Evolutionary conservation across 2,888 invertebrate species (phyloP).

Genomic region (Cephus pygmeus): DNA sequence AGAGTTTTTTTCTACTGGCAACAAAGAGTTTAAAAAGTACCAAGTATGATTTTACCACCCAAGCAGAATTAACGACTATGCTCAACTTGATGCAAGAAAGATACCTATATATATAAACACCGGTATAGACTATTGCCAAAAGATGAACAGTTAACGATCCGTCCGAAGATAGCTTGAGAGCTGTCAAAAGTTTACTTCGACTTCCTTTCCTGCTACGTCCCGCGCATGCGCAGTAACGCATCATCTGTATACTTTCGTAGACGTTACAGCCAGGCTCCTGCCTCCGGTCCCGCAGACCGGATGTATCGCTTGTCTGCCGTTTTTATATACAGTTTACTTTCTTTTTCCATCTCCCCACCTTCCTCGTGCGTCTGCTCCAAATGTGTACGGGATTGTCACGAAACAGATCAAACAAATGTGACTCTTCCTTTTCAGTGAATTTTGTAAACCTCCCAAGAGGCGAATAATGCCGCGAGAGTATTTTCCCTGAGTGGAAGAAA

Average conservation of each 20-base stretch:
- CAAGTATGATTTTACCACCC: background rate
- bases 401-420: background rate
- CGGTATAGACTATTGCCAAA: background rate
- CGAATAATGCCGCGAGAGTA: too few species aligned
- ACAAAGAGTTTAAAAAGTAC: background rate
- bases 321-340: conserved; percentile 16
- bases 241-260: background rate
- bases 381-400: background rate
- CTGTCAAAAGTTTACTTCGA: background rate
- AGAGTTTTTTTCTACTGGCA: background rate
- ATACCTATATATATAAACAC: background rate
- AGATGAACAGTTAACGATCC: background rate
- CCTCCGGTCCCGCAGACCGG: conserved; percentile 19
- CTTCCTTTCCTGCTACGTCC: background rate
- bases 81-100: background rate
- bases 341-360: conserved; percentile 5
- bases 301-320: conserved; percentile 28
- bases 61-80: background rate
- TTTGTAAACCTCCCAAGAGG: background rate
- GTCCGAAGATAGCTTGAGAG: background rate
- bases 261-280: background rate
- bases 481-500: background rate
- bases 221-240: background rate
- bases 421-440: background rate
- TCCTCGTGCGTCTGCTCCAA: background rate